Percentiles rank a stretch among this genome's conserved stretches.
Evolutionary conservation across 2,797 vertebrate genomes (phyloP).

Genomic region (Thamnophis elegans): DNA sequence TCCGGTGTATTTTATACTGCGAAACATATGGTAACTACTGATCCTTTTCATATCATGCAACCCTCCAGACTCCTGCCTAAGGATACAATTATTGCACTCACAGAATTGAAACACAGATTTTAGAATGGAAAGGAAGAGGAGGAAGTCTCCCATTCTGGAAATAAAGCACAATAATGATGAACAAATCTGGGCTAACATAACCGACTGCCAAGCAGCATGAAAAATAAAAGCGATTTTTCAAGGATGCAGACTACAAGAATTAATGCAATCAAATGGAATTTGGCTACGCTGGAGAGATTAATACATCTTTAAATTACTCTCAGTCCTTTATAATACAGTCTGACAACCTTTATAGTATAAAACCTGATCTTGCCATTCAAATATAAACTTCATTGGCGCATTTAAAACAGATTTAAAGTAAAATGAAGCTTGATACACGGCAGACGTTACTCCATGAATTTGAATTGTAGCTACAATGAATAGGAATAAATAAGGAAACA

Average conservation of each 20-base stretch:
- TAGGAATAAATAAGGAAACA: conserved; percentile 27
- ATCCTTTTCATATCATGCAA: neutral
- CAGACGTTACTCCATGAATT: conserved; percentile 56
- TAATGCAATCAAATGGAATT: conserved; percentile 46
- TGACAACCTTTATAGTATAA: conserved; percentile 47
- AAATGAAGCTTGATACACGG: conserved; percentile 67
- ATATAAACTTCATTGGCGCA: conserved; percentile 63
- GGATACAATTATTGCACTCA: neutral
- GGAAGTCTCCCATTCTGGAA: conserved; percentile 26
- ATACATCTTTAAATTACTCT: conserved; percentile 61
- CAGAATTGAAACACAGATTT: neutral
- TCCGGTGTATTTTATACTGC: no score
- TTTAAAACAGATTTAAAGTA: conserved; percentile 71
- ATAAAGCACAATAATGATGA: conserved; percentile 14
- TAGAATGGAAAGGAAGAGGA: neutral
- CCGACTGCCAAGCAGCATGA: conserved; percentile 2
- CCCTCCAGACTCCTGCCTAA: neutral
- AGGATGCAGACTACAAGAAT: conserved; percentile 22
- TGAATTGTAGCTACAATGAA: conserved; percentile 49
- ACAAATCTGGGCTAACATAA: conserved; percentile 2
- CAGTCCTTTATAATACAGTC: conserved; percentile 56
- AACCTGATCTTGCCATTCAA: conserved; percentile 67
- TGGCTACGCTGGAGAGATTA: conserved; percentile 46
- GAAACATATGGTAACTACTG: neutral
- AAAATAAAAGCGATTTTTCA: conserved; percentile 18